phyloP scores from a whole-genome alignment of 2,797 vertebrate species.

The Malacoctenus gilli region DNA sequence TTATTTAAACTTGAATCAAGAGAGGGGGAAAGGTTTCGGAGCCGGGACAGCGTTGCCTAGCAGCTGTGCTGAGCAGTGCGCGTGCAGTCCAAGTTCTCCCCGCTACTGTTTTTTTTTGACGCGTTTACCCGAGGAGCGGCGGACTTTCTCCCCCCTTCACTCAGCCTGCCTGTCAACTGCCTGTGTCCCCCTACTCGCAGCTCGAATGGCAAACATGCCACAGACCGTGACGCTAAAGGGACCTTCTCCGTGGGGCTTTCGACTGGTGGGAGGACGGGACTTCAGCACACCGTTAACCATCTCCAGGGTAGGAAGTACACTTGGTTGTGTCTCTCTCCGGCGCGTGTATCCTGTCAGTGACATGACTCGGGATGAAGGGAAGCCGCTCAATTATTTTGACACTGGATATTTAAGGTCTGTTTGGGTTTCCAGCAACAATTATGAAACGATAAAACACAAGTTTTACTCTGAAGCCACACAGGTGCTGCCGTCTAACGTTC shows the following conservation, averaged over 20 bases:
- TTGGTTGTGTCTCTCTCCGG: neutral
- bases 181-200: conserved; percentile 5
- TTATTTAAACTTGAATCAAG: conserved; percentile 77
- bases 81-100: conserved; percentile 6
- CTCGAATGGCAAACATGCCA: conserved; percentile 76
- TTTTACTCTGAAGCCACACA: too few relatives aligned
- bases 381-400: too few relatives aligned
- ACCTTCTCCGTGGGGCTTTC: conserved; percentile 96
- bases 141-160: conserved; percentile 26
- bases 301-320: conserved; percentile 87
- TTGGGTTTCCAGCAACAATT: too few relatives aligned
- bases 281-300: conserved; percentile 94
- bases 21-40: conserved; percentile 55
- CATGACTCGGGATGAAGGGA: neutral
- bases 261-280: conserved; percentile 93
- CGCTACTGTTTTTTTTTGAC: neutral
- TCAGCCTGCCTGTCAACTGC: too few relatives aligned
- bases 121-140: conserved; percentile 11
- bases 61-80: conserved; percentile 52
- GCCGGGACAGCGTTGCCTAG: conserved; percentile 72
- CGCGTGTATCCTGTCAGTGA: conserved; percentile 37
- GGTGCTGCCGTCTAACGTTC: too few relatives aligned
- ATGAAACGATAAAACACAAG: too few relatives aligned
- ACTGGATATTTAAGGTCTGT: too few relatives aligned
- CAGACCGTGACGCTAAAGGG: conserved; percentile 89